A percentile compares a stretch with the other conserved stretches of the same genome.
Conservation (phyloP, 1,140 invertebrate genomes). For the fruit fly (Drosophila melanogaster) region DNA sequence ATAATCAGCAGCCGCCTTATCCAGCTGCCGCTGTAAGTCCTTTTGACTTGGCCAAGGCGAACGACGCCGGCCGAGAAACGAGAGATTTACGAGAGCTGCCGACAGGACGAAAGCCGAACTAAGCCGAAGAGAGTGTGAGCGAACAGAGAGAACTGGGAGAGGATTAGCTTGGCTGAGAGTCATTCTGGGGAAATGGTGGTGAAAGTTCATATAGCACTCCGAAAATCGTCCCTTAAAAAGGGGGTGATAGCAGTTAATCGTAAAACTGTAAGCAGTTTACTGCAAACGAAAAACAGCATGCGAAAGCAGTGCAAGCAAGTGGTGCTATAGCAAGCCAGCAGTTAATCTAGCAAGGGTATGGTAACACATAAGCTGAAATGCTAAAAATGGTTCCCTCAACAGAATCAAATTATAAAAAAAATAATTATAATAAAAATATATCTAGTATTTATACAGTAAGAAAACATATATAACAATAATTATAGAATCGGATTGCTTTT, state of each 20-base stretch:
- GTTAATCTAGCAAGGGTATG: too few relatives aligned
- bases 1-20: constrained; percentile 49
- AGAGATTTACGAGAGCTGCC: constrained; percentile 8
- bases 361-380: too few relatives aligned
- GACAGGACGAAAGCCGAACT: constrained; percentile 6
- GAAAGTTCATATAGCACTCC: constrained; percentile 26
- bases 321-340: background rate
- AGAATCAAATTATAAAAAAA: background rate
- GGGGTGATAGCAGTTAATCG: background rate
- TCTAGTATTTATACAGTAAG: background rate
- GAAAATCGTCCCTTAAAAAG: constrained; percentile 7
- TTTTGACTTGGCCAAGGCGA: constrained; percentile 35
- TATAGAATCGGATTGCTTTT: too few relatives aligned
- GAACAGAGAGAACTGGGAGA: background rate
- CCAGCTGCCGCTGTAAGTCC: constrained; percentile 20
- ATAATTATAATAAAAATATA: too few relatives aligned
- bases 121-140: background rate
- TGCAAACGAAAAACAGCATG: background rate
- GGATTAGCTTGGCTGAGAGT: constrained; percentile 21
- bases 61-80: constrained; percentile 40
- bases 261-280: constrained; percentile 3
- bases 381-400: too few relatives aligned
- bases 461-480: background rate
- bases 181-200: constrained; percentile 30
- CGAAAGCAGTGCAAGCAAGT: background rate